Base-by-base conservation (phyloP, 2,113 vertebrate species). In the Hydrochoerus hydrochaeris region DNA sequence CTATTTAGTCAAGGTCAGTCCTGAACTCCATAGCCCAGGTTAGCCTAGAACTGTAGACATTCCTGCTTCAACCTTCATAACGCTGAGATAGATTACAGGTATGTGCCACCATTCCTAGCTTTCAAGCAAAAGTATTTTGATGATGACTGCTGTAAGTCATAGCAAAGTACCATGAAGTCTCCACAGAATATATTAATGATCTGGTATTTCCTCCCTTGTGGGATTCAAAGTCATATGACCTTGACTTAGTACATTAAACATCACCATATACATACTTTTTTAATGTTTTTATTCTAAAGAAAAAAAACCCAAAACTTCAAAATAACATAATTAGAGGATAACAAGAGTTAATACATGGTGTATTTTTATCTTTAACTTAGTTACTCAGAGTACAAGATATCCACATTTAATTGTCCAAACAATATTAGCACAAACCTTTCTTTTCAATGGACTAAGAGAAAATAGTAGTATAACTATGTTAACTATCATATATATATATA, bases 201-300 rank as follows among this genome's bases (percentile, higher is more conserved):
- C 35, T 22, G n/a, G 5, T 54, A 88, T 82, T 94, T 80, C 19
- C 58, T 93, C 91, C 30, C 82, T 32, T 85, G 91, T 88, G 80
- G 93, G 77, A 44, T 57, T 35, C 41, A 88, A 57, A 85, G 24
- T 58, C 80, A 2, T 44, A 46, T 85, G 63, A 67, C 65, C 19
- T 89, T 88, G 28, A 81, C 81, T 46, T 75, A 62, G 38, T 94
- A 95, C 28, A 26, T 91, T 96, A 26, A 86, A 26, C 65, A 84
- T 94, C 44, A 20, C 30, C 11, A 28, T n/a, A 38, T 16, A 67
- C 9, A 65, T 91, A 57, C 16, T 54, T 54, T 54, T 16, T 16
- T 16, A 16, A 17, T 54, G 13, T 54, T 54, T 54, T 54, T 54
- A 54, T 17, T 54, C 13, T 54, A 54, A 54, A 54, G 14, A 54